Conservation (phyloP, 1,140 invertebrate genomes). For the Diuraphis noxia region DNA sequence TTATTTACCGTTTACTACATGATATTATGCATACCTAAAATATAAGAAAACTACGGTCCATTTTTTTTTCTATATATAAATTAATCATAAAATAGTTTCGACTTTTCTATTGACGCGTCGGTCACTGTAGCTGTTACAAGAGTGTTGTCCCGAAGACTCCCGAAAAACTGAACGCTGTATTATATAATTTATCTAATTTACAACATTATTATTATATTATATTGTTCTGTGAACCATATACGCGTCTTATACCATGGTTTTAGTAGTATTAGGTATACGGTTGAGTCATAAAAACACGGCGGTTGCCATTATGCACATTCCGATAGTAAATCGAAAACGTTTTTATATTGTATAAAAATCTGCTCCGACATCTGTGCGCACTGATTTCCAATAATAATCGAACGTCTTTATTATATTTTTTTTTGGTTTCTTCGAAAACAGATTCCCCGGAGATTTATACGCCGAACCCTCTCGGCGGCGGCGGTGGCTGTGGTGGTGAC, state of each 20-base stretch:
- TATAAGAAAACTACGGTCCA: too few species aligned
- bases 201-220: too few species aligned
- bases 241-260: neutral
- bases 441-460: neutral
- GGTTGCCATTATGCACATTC: neutral
- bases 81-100: neutral
- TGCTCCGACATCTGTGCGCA: neutral
- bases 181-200: neutral
- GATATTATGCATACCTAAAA: too few species aligned
- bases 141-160: neutral
- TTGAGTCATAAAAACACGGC: neutral
- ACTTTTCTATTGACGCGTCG: neutral
- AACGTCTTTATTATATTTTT: neutral
- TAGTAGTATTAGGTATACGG: neutral
- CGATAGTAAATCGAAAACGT: too few species aligned
- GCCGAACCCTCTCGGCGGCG: neutral
- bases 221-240: neutral
- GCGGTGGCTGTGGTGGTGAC: neutral
- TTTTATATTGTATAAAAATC: neutral
- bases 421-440: slow-evolving; percentile 19
- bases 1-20: neutral
- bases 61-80: too few species aligned
- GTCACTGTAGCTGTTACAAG: too few species aligned
- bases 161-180: neutral
- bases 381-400: neutral